Conservation (phyloP, 1,140 invertebrate species). For the Nasonia giraulti region DNA sequence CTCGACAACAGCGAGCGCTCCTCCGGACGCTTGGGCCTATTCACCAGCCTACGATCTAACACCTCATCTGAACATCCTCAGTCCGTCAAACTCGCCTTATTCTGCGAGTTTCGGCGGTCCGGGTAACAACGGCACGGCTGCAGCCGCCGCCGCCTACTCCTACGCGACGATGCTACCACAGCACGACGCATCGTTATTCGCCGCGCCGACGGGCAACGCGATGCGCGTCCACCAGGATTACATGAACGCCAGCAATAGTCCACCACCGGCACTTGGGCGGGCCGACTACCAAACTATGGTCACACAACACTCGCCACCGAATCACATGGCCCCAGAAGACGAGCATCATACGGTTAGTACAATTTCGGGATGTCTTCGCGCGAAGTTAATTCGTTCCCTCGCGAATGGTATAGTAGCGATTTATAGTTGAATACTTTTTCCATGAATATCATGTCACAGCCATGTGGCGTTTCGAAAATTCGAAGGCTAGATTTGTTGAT, state of each 20-base stretch:
- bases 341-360: slow-evolving; percentile 66
- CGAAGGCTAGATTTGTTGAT: too few species aligned
- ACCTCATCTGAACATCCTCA: slow-evolving; percentile 82
- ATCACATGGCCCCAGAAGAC: slow-evolving; percentile 75
- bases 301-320: slow-evolving; percentile 78
- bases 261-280: slow-evolving; percentile 72
- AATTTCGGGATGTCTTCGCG: neutral
- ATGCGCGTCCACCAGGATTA: slow-evolving; percentile 76
- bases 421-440: too few species aligned
- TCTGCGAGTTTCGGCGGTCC: slow-evolving; percentile 73
- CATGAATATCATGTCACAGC: too few species aligned
- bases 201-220: slow-evolving; percentile 66
- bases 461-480: too few species aligned
- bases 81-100: slow-evolving; percentile 81
- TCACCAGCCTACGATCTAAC: slow-evolving; percentile 84
- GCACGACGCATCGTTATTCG: slow-evolving; percentile 80
- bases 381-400: neutral
- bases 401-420: too few species aligned
- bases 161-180: slow-evolving; percentile 82
- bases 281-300: slow-evolving; percentile 81
- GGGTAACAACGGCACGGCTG: slow-evolving; percentile 64
- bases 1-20: slow-evolving; percentile 76
- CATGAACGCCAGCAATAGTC: slow-evolving; percentile 72
- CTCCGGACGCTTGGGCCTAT: slow-evolving; percentile 84
- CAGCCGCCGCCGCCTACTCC: slow-evolving; percentile 74